Evolutionary conservation across 2,113 vertebrate species (phyloP).

Genomic region (Chiloscyllium plagiosum): DNA sequence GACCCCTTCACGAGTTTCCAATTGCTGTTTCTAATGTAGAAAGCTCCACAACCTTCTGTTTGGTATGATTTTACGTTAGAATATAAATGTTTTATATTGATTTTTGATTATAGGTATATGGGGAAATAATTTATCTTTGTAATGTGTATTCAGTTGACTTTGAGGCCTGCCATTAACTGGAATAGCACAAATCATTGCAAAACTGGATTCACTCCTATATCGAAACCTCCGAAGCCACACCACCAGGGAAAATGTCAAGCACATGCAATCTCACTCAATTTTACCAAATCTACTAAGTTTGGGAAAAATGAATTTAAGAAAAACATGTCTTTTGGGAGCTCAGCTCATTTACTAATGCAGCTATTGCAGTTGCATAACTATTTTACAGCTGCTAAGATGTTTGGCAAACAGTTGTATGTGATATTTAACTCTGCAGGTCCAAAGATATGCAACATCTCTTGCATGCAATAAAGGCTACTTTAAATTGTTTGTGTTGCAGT

Average conservation of each 20-base stretch:
- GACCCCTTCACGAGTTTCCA: background rate
- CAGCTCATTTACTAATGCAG: background rate
- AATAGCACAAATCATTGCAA: background rate
- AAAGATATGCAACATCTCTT: constrained; percentile 19
- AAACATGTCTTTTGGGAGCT: background rate
- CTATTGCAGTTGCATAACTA: background rate
- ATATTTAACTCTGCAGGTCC: background rate
- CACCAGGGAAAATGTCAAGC: background rate
- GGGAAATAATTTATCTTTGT: background rate
- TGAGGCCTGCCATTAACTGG: background rate
- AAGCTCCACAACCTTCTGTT: background rate
- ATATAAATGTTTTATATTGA: background rate
- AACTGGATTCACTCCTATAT: background rate
- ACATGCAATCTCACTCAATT: background rate
- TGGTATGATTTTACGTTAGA: background rate
- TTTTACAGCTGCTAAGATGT: background rate
- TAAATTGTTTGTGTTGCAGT: background rate
- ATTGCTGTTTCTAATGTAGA: background rate
- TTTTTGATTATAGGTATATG: background rate
- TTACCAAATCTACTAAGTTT: background rate
- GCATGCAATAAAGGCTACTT: constrained; percentile 34
- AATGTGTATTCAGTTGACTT: background rate
- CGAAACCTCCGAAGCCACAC: background rate
- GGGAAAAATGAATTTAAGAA: background rate
- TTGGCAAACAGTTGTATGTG: background rate